Evolutionary conservation across 2,888 invertebrate genomes (phyloP).

Genomic region (Aporophyla lueneburgensis): DNA sequence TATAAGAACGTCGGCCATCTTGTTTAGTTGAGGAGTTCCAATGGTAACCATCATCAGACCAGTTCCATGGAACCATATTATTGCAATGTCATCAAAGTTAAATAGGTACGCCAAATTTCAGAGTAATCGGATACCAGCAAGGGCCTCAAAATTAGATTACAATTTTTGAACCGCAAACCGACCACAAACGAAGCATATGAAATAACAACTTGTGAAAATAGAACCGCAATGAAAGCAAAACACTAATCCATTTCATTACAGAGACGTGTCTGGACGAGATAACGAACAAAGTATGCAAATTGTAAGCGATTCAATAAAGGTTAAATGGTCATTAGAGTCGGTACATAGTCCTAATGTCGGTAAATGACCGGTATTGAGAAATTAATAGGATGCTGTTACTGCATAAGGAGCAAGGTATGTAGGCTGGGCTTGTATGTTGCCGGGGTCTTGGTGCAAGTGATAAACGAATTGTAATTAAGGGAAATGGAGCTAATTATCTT

Average conservation of each 20-base stretch:
- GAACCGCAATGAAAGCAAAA: constrained; percentile 1
- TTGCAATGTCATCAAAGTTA: neutral
- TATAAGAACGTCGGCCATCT: neutral
- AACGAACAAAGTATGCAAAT: constrained; percentile 38
- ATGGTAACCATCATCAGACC: neutral
- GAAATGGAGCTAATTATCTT: neutral
- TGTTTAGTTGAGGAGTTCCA: neutral
- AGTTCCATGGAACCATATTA: neutral
- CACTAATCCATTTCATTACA: neutral
- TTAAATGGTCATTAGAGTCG: constrained; percentile 36
- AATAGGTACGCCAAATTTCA: neutral
- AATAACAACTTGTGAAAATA: neutral
- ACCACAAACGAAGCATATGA: neutral
- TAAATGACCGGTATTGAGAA: constrained; percentile 48
- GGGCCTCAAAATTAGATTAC: neutral
- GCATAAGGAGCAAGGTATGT: constrained; percentile 38
- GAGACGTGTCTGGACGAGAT: neutral
- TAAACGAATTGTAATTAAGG: neutral
- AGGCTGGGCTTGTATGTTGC: constrained; percentile 16
- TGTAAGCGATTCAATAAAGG: constrained; percentile 44
- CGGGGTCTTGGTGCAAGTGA: constrained; percentile 8
- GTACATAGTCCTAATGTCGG: constrained; percentile 23
- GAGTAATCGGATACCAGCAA: neutral
- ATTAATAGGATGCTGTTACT: constrained; percentile 49
- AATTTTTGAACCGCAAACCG: neutral